phyloP scores from a whole-genome alignment of 2,797 vertebrate genomes.

The Pteropus rufus region DNA sequence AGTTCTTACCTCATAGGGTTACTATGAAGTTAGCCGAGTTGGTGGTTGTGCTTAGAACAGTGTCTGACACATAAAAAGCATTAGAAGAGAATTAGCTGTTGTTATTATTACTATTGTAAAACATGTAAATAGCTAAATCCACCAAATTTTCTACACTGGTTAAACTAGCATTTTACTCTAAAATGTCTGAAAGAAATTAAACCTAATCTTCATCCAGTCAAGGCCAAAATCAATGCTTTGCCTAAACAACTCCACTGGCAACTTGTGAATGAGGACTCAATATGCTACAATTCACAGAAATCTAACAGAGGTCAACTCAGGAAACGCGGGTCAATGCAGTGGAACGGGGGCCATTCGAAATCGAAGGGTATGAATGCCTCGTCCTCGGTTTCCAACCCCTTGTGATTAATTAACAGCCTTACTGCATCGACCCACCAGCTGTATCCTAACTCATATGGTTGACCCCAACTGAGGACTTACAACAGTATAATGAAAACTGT shows the following conservation, averaged over 20 bases:
- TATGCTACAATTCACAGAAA: slow-evolving; percentile 20
- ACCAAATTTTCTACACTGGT: not conserved
- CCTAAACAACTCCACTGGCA: not conserved
- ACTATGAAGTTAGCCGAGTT: not conserved
- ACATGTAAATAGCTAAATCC: not conserved
- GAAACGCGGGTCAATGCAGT: slow-evolving; percentile 31
- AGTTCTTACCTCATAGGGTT: not conserved
- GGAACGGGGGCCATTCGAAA: slow-evolving; percentile 44
- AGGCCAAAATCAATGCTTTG: slow-evolving; percentile 4
- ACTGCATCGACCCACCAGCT: slow-evolving; percentile 65
- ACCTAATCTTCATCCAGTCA: not conserved
- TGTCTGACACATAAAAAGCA: not conserved
- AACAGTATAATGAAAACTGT: slow-evolving; percentile 49
- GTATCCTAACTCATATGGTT: slow-evolving; percentile 56
- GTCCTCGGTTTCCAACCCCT: slow-evolving; percentile 37
- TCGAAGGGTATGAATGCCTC: slow-evolving; percentile 37
- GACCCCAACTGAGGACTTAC: slow-evolving; percentile 64
- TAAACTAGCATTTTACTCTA: slow-evolving; percentile 4
- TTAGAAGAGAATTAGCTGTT: not conserved
- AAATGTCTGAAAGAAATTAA: slow-evolving; percentile 9
- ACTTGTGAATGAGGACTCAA: slow-evolving; percentile 19
- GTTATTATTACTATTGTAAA: not conserved
- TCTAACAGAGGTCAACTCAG: slow-evolving; percentile 38
- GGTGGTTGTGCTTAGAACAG: not conserved
- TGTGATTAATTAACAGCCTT: slow-evolving; percentile 72